Conservation (phyloP, 2,888 invertebrate species). For the Acrobasis consociella region DNA sequence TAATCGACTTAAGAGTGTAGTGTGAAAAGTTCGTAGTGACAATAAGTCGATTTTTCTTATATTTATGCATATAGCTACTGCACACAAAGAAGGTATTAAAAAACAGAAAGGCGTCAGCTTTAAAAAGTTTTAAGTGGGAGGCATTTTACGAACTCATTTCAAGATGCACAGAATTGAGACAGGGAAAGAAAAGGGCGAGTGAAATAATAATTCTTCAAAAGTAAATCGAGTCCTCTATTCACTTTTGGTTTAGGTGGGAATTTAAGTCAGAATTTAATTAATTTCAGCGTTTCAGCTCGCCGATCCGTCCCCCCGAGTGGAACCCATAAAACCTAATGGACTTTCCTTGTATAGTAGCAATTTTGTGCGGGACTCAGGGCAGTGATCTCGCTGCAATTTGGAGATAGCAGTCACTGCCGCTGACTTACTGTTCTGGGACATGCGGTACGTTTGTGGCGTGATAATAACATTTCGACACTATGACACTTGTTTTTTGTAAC, state of each 20-base stretch:
- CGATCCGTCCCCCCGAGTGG: constrained; percentile 69
- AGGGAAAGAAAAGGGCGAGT: constrained; percentile 1
- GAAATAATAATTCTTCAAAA: constrained; percentile 17
- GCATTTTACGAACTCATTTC: constrained; percentile 4
- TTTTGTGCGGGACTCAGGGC: constrained; percentile 61
- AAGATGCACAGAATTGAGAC: constrained; percentile 9
- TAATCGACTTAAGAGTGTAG: no score
- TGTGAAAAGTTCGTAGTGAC: no score
- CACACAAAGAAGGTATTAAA: background rate
- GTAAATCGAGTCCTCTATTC: constrained; percentile 44
- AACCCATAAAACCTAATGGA: constrained; percentile 80
- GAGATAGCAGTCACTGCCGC: constrained; percentile 37
- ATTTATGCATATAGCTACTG: no score
- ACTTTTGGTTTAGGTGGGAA: constrained; percentile 60
- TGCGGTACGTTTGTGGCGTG: background rate
- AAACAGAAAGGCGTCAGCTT: background rate
- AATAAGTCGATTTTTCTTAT: no score
- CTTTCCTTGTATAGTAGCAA: constrained; percentile 77
- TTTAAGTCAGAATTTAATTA: constrained; percentile 69
- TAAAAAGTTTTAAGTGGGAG: background rate
- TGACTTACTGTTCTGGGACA: constrained; percentile 22
- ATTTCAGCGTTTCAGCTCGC: constrained; percentile 67
- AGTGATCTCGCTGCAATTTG: constrained; percentile 60
- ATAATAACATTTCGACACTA: no score
- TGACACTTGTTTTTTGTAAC: no score